Base-by-base conservation (phyloP, 2,113 vertebrate genomes). In the Todiramphus saurophagus region DNA sequence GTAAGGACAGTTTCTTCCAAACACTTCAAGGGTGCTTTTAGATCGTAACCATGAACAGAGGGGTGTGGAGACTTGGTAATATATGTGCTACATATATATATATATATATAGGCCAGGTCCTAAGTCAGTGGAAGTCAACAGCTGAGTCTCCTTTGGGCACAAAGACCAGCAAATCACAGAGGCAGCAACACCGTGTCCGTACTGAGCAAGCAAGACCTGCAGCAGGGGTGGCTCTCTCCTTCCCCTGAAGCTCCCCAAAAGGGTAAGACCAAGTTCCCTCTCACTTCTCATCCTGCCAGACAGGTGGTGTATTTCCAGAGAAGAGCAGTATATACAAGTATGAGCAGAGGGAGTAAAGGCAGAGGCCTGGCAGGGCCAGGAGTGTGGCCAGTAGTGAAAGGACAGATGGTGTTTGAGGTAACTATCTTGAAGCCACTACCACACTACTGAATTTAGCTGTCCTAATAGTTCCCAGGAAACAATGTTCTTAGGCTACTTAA, bases 231-330 rank as follows among this genome's bases (percentile, higher is more conserved):
- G 16, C 21, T 39, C 15, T 48, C 27, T 81, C 10, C 44, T 85
- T 39, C 30, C n/a, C 21, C 25, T 31, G 50, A 2, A 55, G 30
- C 31, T 35, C 37, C 46, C 48, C 50, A 30, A 33, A 83, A 35
- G 0, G 3, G 0, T 24, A 56, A 48, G 4, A 62, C 28, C 14
- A 41, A 67, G 30, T 53, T 37, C 16, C 43, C 24, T 53, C 41
- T 72, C 74, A 5, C 23, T 51, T 78, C 33, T 64, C 20, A 30
- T 41, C 20, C 39, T 75, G 8, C 30, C 43, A 72, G 74, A 23
- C 13, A 41, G 70, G 67, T 39, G 39, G 6, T 81, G 1, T 15
- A 6, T n/a, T 88, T 55, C 50, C 63, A 55, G 37, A 76, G 56
- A 80, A 94, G 59, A n/a, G 37, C n/a, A 53, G n/a, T 1, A 20